These are phyloP conservation scores for Acromyrmex heyeri DNA, from an alignment of 1,140 invertebrate genomes.

Conservation along the genomic window DNA sequence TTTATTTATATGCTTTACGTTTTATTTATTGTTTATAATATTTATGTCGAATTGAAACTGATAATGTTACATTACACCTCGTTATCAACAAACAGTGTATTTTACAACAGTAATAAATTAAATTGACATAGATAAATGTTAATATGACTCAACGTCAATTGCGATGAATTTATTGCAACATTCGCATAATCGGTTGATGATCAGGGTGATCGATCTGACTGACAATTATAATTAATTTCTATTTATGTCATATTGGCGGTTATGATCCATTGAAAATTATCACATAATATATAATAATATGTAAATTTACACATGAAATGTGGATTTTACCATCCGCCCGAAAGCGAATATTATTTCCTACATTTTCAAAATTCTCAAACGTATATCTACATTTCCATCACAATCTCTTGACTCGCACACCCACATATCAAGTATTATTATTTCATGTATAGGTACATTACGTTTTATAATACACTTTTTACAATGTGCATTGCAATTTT, in stretches of 20 bases:
- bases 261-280: constrained; percentile 20
- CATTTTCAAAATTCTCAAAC: constrained; percentile 7
- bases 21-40: constrained; percentile 39
- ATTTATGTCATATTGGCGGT: background rate
- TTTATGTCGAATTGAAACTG: background rate
- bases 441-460: background rate
- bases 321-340: background rate
- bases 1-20: background rate
- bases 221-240: constrained; percentile 51
- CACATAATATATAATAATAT: constrained; percentile 42
- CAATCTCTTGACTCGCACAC: background rate
- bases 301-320: constrained; percentile 41
- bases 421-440: background rate
- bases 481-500: background rate
- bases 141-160: constrained; percentile 1
- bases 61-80: constrained; percentile 17
- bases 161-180: constrained; percentile 24
- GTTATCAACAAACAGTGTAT: background rate
- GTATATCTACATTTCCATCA: background rate
- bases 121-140: constrained; percentile 37
- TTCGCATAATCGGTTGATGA: background rate
- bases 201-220: constrained; percentile 17
- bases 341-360: background rate
- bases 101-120: constrained; percentile 4
- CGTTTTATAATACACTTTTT: background rate